A percentile compares a stretch with the other conserved stretches of the same genome.
phyloP scores from a whole-genome alignment of 2,888 invertebrate species.

The Limnephilus auricula region DNA sequence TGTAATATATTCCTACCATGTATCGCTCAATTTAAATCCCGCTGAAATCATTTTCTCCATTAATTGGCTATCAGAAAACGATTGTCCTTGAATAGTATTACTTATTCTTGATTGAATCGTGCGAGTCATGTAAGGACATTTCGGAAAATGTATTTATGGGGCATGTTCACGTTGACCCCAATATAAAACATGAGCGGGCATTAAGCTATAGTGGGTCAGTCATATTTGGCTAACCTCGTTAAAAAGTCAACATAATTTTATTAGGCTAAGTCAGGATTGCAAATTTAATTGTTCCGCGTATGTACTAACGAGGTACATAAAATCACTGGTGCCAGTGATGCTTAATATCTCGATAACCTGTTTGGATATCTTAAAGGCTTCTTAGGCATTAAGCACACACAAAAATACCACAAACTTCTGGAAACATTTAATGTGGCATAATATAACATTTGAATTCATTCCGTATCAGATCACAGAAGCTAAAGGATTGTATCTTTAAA shows the following conservation, averaged over 20 bases:
- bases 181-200: conserved; percentile 23
- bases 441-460: neutral
- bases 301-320: neutral
- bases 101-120: neutral
- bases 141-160: neutral
- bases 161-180: conserved; percentile 22
- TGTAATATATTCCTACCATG: neutral
- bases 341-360: neutral
- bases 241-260: conserved; percentile 38
- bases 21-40: neutral
- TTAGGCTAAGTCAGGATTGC: neutral
- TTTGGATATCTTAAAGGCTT: neutral
- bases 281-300: neutral
- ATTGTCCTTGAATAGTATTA: conserved; percentile 18
- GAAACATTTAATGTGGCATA: neutral
- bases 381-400: neutral
- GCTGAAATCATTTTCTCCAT: neutral
- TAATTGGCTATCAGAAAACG: conserved; percentile 37
- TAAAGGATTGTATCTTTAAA: neutral
- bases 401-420: neutral
- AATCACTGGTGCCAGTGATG: neutral
- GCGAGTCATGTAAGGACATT: conserved; percentile 31
- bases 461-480: neutral
- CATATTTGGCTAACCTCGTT: conserved; percentile 30
- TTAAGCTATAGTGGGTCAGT: conserved; percentile 7